Evolutionary conservation across 2,113 vertebrate genomes (phyloP).

Genomic region (Megatriorchis doriae): DNA sequence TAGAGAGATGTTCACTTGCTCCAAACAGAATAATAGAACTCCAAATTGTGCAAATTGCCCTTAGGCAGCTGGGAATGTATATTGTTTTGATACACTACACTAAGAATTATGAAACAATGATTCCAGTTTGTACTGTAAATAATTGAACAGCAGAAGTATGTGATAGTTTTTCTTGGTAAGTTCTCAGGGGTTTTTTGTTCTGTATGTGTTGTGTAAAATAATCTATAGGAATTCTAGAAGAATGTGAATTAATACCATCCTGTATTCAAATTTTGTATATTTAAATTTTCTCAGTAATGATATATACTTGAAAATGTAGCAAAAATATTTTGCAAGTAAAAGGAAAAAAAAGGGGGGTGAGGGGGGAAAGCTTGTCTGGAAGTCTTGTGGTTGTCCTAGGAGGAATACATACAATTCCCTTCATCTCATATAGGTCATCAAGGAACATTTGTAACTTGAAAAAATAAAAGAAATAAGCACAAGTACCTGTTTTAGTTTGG

Average conservation of each 20-base stretch:
- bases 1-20: background rate
- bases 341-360: background rate
- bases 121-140: background rate
- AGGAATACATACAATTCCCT: background rate
- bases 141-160: background rate
- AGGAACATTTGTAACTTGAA: background rate
- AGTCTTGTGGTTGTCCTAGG: background rate
- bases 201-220: background rate
- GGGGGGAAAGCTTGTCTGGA: background rate
- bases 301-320: background rate
- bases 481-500: background rate
- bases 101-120: background rate
- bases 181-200: background rate
- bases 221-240: background rate
- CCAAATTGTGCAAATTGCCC: background rate
- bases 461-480: background rate
- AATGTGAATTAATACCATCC: background rate
- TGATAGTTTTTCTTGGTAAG: background rate
- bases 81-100: background rate
- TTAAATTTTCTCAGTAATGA: background rate
- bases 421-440: background rate
- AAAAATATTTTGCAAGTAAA: background rate
- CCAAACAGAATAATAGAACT: background rate
- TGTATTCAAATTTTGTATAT: background rate
- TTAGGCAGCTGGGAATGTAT: background rate